Base-by-base conservation (phyloP, 2,797 vertebrate genomes). In the Cuniculus paca region DNA sequence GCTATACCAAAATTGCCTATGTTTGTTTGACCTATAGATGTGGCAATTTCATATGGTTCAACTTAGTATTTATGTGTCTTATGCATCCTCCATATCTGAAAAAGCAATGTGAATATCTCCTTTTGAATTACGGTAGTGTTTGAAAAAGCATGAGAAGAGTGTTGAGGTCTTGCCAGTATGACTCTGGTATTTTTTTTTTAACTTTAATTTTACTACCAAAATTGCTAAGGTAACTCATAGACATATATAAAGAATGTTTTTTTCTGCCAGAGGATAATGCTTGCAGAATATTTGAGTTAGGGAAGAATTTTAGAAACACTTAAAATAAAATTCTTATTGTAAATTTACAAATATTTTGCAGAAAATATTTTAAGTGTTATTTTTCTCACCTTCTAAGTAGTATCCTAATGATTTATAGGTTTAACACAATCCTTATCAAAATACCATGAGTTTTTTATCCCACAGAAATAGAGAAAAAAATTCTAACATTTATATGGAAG, bases 331-430 rank as follows among this genome's bases (percentile, higher is more conserved):
- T 90, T 63, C 4, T 34, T 6, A 63, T 58, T 36, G 34, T 82
- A 70, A 93, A 70, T 79, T 85, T 78, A 36, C 28, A 78, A 34
- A 52, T 93, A 94, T 65, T 94, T 95, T 92, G 22, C 45, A 91
- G 78, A 75, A 88, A 28, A 94, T 56, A 17, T 5, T 48, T 88
- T 80, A 70, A 81, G 34, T 80, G 50, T 20, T 91, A 48, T 61
- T 95, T 93, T 91, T 88, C 26, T 84, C 72, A 6, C 8, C 31
- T 96, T 81, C 42, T 96, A 28, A 56, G n/a, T 89, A 92, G 22
- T 24, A 24, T 52, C 34, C 10, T 50, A 50, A 14, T 36, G 88
- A 77, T 82, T 83, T 92, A 45, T 17, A 28, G 42, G 8, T 74
- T 74, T 74, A 45, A 24, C 39, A 45, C 22, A 74, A 6, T 74